Base-by-base conservation (phyloP, 2,113 vertebrate genomes). In the Pelecanus crispus region DNA sequence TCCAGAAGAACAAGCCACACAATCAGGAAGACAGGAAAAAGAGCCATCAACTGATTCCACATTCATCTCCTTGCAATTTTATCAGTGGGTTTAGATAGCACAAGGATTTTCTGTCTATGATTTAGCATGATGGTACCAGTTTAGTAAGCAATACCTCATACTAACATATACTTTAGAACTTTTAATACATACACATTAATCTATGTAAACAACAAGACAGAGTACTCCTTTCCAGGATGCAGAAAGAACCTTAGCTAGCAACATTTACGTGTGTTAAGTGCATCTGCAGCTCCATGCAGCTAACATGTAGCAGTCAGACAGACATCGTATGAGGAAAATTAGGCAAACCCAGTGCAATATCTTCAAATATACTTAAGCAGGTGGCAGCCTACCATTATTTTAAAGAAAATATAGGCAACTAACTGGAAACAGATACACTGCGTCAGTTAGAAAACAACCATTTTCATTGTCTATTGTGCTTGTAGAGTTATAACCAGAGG, bases 231-330 rank as follows among this genome's bases (percentile, higher is more conserved):
- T 59, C 52, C 66, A 67, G 83, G 40, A 70, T 24, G 18, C 32
- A 59, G 56, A 50, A 71, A 80, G 50, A 25, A 74, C 63, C 28
- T 59, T 13, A 74, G n/a, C 34, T 68, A 75, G 29, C 38, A 75
- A 67, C 0, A 1, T 26, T 68, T 32, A 71, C 13, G 18, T 0
- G 13, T 19, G 2, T 6, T 6, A n/a, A 56, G 11, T 26, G 4
- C 28, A 73, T 28, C 52, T 70, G 34, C 65, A 88, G 59, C 38
- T 53, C 83, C 53, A 50, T 24, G 47, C 10, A 78, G 63, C 1
- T 1, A 38, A 56, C 21, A 13, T 8, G 29, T 34, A 25, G 34
- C 13, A 7, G 45, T 67, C 56, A 92, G n/a, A 38, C 0, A 63
- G n/a, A 29, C 18, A 16, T 8, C 1, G 0, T 13, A 18, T 17